These are phyloP conservation scores for Puntigrus tetrazona DNA, from an alignment of 2,113 vertebrate genomes.

Conservation along the genomic window DNA sequence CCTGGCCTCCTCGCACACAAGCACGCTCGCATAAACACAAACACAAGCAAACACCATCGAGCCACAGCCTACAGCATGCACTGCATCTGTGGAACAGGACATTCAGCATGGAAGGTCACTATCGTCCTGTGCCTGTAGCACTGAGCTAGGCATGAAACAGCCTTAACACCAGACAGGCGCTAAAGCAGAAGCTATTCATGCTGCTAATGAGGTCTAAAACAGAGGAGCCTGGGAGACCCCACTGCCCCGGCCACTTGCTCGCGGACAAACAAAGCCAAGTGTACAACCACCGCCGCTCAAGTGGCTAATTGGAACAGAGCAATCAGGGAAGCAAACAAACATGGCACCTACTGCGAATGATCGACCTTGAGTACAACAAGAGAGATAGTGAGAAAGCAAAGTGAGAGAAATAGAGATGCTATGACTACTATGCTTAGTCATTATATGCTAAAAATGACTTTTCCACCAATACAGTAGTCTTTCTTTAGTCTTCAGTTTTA, in stretches of 20 bases:
- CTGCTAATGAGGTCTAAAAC: slow-evolving; percentile 79
- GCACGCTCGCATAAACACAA: background rate
- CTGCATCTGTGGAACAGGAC: slow-evolving; percentile 51
- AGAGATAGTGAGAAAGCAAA: slow-evolving; percentile 64
- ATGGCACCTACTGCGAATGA: slow-evolving; percentile 77
- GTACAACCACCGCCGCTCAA: slow-evolving; percentile 80
- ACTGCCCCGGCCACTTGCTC: slow-evolving; percentile 69
- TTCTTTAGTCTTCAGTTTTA: no score
- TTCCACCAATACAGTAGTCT: background rate
- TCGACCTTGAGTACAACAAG: slow-evolving; percentile 76
- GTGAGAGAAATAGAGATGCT: slow-evolving; percentile 62
- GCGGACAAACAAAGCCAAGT: slow-evolving; percentile 78
- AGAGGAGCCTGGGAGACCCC: slow-evolving; percentile 59
- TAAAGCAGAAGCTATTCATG: slow-evolving; percentile 64
- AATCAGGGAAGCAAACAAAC: slow-evolving; percentile 75
- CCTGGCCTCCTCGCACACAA: slow-evolving; percentile 4
- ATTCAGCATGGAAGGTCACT: slow-evolving; percentile 71
- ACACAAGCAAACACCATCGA: background rate
- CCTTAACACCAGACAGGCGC: slow-evolving; percentile 69
- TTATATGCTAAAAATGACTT: slow-evolving; percentile 60
- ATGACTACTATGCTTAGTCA: slow-evolving; percentile 67
- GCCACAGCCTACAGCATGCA: slow-evolving; percentile 11
- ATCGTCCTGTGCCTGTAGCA: slow-evolving; percentile 60
- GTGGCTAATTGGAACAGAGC: slow-evolving; percentile 77
- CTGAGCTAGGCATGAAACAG: slow-evolving; percentile 73